Conservation (phyloP, 2,113 vertebrate genomes). For the Aythya baeri region DNA sequence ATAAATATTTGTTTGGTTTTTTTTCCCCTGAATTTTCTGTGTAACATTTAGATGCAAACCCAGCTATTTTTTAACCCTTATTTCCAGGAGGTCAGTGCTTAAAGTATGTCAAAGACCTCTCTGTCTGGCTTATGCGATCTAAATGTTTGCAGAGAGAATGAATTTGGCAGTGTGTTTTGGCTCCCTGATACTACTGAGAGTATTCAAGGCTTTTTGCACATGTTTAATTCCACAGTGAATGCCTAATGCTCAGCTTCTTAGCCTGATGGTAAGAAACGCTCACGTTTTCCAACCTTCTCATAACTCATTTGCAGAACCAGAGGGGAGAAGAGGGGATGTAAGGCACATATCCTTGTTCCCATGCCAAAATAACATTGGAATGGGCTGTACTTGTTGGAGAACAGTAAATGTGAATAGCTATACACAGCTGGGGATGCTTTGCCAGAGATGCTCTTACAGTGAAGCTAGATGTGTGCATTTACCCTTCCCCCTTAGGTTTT, state of each 20-base stretch:
- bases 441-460: not conserved
- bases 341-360: not conserved
- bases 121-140: not conserved
- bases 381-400: not conserved
- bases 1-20: slow-evolving; percentile 17
- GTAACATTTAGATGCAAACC: not conserved
- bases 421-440: not conserved
- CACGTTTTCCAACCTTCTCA: not conserved
- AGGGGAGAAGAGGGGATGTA: not conserved
- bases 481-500: not conserved
- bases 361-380: not conserved
- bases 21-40: not conserved
- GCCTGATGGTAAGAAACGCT: not conserved
- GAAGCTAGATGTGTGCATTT: not conserved
- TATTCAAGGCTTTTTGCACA: slow-evolving; percentile 1
- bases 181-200: not conserved
- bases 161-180: not conserved
- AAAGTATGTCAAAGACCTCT: not conserved
- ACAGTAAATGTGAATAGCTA: not conserved
- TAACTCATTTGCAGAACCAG: not conserved
- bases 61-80: slow-evolving; percentile 21
- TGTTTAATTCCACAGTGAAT: not conserved
- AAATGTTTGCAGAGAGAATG: not conserved
- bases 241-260: slow-evolving; percentile 37
- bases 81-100: not conserved